These are phyloP conservation scores for Trogon surrucura DNA, from an alignment of 2,113 vertebrate genomes.

Conservation along the genomic window DNA sequence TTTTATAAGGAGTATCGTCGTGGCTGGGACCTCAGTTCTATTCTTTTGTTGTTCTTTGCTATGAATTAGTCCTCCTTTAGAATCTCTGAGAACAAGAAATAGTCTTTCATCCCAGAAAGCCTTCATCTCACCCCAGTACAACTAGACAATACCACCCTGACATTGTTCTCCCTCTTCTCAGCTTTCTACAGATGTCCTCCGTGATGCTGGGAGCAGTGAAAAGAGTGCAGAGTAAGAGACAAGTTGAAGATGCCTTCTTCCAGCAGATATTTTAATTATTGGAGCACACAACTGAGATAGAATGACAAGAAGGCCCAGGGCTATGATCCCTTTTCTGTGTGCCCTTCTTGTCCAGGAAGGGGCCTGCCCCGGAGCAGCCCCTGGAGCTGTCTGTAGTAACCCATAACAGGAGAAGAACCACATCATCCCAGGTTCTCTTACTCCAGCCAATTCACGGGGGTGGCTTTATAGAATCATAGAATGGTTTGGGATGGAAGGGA, in stretches of 20 bases:
- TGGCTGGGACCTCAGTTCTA: not conserved
- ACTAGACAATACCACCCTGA: not conserved
- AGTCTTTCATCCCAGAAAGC: not conserved
- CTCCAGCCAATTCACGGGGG: fast-evolving
- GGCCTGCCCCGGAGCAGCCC: not conserved
- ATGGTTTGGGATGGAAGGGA: too few relatives aligned
- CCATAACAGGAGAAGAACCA: not conserved
- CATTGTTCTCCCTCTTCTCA: not conserved
- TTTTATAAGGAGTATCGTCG: not conserved
- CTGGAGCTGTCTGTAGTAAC: not conserved
- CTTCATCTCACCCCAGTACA: not conserved
- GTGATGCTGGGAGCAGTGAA: not conserved
- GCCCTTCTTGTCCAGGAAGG: not conserved
- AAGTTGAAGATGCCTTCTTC: not conserved
- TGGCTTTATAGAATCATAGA: too few relatives aligned
- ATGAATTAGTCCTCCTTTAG: not conserved
- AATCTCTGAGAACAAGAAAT: not conserved
- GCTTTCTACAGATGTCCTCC: not conserved
- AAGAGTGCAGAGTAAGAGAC: not conserved
- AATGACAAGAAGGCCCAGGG: not conserved
- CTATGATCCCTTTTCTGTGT: not conserved
- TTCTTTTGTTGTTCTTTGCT: not conserved
- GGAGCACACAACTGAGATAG: not conserved
- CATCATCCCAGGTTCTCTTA: not conserved
- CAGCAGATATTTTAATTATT: not conserved